A percentile compares a stretch with the other conserved stretches of the same genome.
Evolutionary conservation across 2,888 invertebrate genomes (phyloP).

Genomic region (Ophion obscuratus): DNA sequence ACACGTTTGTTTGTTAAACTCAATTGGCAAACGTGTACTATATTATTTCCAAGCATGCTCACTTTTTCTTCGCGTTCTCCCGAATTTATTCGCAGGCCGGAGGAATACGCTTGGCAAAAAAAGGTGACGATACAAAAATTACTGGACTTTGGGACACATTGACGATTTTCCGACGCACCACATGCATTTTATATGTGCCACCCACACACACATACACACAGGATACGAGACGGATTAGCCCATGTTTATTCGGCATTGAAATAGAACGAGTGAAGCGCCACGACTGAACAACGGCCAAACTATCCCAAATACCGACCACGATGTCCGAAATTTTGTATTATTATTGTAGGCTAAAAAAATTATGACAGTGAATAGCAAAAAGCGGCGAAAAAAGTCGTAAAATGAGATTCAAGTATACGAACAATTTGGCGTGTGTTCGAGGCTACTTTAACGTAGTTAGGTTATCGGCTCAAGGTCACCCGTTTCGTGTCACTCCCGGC

Average conservation of each 20-base stretch:
- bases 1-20: neutral
- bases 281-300: slow-evolving; percentile 12
- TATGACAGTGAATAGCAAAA: neutral
- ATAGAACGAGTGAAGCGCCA: slow-evolving; percentile 58
- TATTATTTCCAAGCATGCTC: too few species aligned
- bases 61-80: neutral
- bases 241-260: slow-evolving; percentile 39
- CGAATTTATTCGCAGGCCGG: neutral
- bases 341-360: neutral
- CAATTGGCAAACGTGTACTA: too few species aligned
- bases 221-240: neutral
- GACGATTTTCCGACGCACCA: neutral
- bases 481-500: slow-evolving; percentile 15
- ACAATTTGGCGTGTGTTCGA: neutral
- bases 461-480: slow-evolving; percentile 59
- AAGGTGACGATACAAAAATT: neutral
- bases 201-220: too few species aligned
- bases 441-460: slow-evolving; percentile 1
- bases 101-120: neutral
- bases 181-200: too few species aligned
- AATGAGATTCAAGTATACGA: neutral
- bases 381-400: neutral
- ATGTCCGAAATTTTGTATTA: neutral
- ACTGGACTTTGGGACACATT: neutral
- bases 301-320: neutral